Evolutionary conservation across 2,113 vertebrate genomes (phyloP), one percentile per base, ranked within the genome.

Genomic region (Ctenomys sociabilis): DNA sequence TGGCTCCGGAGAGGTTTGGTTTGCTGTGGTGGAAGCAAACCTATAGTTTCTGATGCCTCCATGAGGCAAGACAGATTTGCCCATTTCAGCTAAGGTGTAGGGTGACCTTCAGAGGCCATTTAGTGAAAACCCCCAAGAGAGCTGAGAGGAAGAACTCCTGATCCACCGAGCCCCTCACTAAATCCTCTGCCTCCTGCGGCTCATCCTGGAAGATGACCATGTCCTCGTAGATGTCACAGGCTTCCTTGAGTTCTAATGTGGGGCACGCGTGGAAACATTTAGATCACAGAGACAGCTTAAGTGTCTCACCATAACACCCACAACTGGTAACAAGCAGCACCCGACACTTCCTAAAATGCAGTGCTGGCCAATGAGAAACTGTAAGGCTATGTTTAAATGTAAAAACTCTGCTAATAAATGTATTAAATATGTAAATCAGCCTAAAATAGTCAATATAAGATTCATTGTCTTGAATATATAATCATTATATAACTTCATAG

Each of bases 201-300:
- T 75, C 66, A 75, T 81, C 16, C 32, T 52, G 30, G 40, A 35
- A 82, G 59, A 40, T 28, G 30, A 88, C n/a, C 17, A 21, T 16
- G 2, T 66, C 61, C 35, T 63, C 0, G 1, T 10, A 14, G 11
- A 2, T 24, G 2, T 37, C 26, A 40, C 1, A 24, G 12, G 21
- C 3, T 86, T 32, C 64, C 5, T 26, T 54, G 49, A 73, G 4
- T 86, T 75, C 52, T 61, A 22, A n/a, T 13, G 37, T 40, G 61
- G 19, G 8, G 22, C 9, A 35, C 0, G 17, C 24, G 61, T 8
- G 37, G 11, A 66, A 16, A 13, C 89, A 0, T 37, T 64, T 26
- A 43, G 7, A 63, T 3, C 19, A 19, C 49, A 85, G 59, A 82
- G 2, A 5, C 0, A 22, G n/a, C 28, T 35, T 19, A 64, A 72